Base-by-base conservation (phyloP, 1,140 invertebrate genomes). In the Diabrotica virgifera region DNA sequence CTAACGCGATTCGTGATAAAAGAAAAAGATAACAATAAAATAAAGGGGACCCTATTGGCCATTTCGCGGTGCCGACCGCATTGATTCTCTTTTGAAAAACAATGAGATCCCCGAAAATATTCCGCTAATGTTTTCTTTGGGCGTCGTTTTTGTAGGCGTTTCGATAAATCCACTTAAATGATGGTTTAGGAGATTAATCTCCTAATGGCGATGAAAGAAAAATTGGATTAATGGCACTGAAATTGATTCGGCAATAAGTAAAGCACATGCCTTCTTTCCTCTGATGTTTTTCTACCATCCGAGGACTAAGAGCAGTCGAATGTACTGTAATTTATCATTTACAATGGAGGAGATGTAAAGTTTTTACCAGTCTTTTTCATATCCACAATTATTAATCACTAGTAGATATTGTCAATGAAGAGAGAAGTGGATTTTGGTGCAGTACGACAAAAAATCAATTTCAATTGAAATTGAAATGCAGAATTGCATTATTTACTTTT, bases 321-420 rank as follows among this genome's bases (percentile, higher is more conserved):
- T 67, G 61, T 67, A 64, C 62, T 67, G 62, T 57, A 57, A 68
- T 68, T 68, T 68, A 68, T 68, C 66, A 68, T 68, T 59, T 64
- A 68, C 64, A 68, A 68, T 68, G 66, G 66, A 68, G 38, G 24
- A 24, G 51, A 68, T 68, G 66, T 64, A 56, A 59, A 64, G 57
- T 68, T 68, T 67, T 68, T 68, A 64, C 61, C 63, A 57, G 37
- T 36, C 55, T 57, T 57, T 36, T 57, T 57, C 11, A 57, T 57
- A 57, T 57, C 55, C 55, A 36, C 55, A 57, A 57, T 36, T 57
- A 57, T 57, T 57, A 57, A 57, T 57, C 55, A 57, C 55, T 24
- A 36, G 11, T 36, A 36, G 36, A 36, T 57, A 57, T 57, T 57
- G 55, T 57, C 55, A 57, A 57, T 57, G 36, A 36, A 36, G 55